Evolutionary conservation across 2,797 vertebrate genomes (phyloP), one percentile per base, ranked within the genome.

Genomic region (Threskiornis aethiopicus): DNA sequence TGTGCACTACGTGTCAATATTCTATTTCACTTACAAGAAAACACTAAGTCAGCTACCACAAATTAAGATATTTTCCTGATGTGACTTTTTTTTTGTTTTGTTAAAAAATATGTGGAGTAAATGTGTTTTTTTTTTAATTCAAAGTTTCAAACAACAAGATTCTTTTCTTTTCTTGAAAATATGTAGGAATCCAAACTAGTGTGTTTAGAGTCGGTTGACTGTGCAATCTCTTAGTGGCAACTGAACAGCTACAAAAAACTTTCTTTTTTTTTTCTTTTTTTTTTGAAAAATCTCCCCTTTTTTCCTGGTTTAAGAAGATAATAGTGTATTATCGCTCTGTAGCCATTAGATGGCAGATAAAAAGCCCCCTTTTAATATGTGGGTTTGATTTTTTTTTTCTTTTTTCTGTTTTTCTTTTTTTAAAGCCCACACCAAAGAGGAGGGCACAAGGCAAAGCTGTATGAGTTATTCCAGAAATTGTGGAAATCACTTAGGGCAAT

Each of bases 161-260:
- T 98, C 98, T 99, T 98, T 98, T 98, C 97, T 98, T 98, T 98
- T 98, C 98, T 98, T 98, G 98, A 98, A 99, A 99, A 99, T 98
- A 98, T 96, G 98, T 98, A 99, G 98, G 98, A 99, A 98, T 98
- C 98, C 98, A 98, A 99, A 99, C 98, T 99, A 99, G 98, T 99
- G 99, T 99, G 99, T 99, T 99, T 99, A 99, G 99, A 99, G 99
- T 99, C 99, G 98, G 98, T 98, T 99, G 99, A 99, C 99, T 99
- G 99, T 99, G 99, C 99, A 99, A 99, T 99, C 99, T 99, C 99
- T 99, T 99, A 99, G 99, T 99, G 99, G 99, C 99, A 99, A 99
- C 99, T 99, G 98, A 99, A 99, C 99, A 98, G 99, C 99, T 99
- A 99, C 99, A 99, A 99, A 99, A 98, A 98, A 97, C 94, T 98